These are phyloP conservation scores for Trachymyrmex cornetzi DNA, from an alignment of 1,140 invertebrate genomes.

Conservation along the genomic window DNA sequence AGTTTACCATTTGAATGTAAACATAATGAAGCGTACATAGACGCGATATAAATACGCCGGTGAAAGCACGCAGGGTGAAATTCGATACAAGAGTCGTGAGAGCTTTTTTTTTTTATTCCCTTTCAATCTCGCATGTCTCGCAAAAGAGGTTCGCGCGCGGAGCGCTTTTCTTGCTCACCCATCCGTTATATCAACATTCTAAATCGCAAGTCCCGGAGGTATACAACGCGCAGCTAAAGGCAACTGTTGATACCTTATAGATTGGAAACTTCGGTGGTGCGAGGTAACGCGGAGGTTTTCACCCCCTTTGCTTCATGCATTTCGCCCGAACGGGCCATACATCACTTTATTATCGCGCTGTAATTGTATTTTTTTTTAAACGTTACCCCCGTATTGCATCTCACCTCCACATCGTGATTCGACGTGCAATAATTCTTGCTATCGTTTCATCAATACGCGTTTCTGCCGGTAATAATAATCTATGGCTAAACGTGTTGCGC, in stretches of 20 bases:
- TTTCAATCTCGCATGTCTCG: slow-evolving; percentile 56
- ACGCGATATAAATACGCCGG: slow-evolving; percentile 44
- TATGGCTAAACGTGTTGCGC: background rate
- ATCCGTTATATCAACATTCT: slow-evolving; percentile 73
- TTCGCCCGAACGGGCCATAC: slow-evolving; percentile 38
- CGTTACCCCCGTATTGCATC: slow-evolving; percentile 28
- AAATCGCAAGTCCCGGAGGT: slow-evolving; percentile 61
- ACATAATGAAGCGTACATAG: slow-evolving; percentile 54
- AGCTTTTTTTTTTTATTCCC: slow-evolving; percentile 35
- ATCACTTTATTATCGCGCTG: slow-evolving; percentile 57
- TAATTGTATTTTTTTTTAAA: slow-evolving; percentile 61
- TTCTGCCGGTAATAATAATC: slow-evolving; percentile 49
- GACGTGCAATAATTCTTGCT: slow-evolving; percentile 57
- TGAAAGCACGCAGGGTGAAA: slow-evolving; percentile 43
- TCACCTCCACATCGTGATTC: slow-evolving; percentile 33
- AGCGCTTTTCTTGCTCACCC: slow-evolving; percentile 72
- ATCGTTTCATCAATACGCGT: slow-evolving; percentile 50
- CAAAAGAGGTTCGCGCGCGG: slow-evolving; percentile 32
- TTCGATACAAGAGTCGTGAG: slow-evolving; percentile 35
- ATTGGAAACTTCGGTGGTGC: slow-evolving; percentile 62
- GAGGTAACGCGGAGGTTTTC: slow-evolving; percentile 50
- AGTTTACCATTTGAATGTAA: slow-evolving; percentile 41
- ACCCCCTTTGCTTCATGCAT: slow-evolving; percentile 41
- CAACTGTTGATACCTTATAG: slow-evolving; percentile 64
- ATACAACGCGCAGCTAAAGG: slow-evolving; percentile 57